These are phyloP conservation scores for Dorcus parallelipipedus DNA, from an alignment of 2,888 invertebrate species.

Conservation along the genomic window DNA sequence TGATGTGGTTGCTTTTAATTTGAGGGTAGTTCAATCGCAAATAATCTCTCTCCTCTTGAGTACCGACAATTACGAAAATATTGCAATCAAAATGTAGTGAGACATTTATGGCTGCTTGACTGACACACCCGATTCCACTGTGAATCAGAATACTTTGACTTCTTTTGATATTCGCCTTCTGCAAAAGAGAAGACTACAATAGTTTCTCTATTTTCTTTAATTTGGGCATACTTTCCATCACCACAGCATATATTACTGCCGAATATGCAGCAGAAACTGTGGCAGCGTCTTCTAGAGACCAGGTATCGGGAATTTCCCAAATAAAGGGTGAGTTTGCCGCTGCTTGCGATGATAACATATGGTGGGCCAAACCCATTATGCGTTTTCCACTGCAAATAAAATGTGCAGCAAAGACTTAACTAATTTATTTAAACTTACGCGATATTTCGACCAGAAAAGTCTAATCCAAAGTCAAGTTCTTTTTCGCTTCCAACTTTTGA, in stretches of 20 bases:
- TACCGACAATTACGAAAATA: constrained; percentile 88
- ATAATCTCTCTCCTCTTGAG: constrained; percentile 78
- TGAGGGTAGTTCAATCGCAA: constrained; percentile 76
- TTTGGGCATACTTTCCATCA: constrained; percentile 36
- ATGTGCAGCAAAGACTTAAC: neutral
- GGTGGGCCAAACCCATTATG: constrained; percentile 63
- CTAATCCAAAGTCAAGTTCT: constrained; percentile 66
- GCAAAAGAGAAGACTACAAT: neutral
- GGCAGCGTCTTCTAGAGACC: constrained; percentile 72
- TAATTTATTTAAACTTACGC: constrained; percentile 13
- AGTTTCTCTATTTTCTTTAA: neutral
- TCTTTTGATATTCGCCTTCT: constrained; percentile 32
- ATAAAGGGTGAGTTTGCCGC: constrained; percentile 53
- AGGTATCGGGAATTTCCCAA: constrained; percentile 68
- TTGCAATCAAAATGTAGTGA: constrained; percentile 62
- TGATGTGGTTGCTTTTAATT: constrained; percentile 65
- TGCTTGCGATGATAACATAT: constrained; percentile 60
- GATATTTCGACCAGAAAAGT: constrained; percentile 59
- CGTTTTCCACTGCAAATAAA: constrained; percentile 52
- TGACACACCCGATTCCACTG: constrained; percentile 65
- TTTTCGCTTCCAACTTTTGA: constrained; percentile 52
- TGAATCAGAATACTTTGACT: constrained; percentile 50
- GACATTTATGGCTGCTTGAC: constrained; percentile 69
- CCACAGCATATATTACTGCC: constrained; percentile 51
- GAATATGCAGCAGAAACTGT: constrained; percentile 74